phyloP scores from a whole-genome alignment of 2,888 invertebrate genomes.

The Parascotia fuliginaria region DNA sequence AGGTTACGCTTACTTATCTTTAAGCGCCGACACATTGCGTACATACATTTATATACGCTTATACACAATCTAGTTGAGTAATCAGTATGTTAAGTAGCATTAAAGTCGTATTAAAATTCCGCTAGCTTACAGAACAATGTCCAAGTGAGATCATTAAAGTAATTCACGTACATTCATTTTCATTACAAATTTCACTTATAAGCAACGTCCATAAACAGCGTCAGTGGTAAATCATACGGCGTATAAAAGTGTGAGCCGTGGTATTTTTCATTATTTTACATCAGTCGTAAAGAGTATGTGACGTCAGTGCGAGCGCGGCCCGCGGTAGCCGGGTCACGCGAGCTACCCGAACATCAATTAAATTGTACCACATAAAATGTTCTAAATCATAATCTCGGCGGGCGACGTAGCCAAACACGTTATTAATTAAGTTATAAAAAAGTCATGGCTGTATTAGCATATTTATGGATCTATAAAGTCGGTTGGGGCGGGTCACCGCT shows the following conservation, averaged over 20 bases:
- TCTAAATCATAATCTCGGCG: slow-evolving; percentile 78
- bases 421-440: slow-evolving; percentile 85
- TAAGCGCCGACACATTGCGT: too few relatives aligned
- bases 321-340: slow-evolving; percentile 64
- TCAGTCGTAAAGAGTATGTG: slow-evolving; percentile 77
- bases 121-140: neutral
- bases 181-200: slow-evolving; percentile 50
- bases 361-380: slow-evolving; percentile 77
- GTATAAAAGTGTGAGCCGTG: slow-evolving; percentile 49
- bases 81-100: too few relatives aligned
- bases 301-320: slow-evolving; percentile 33
- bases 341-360: slow-evolving; percentile 71
- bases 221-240: slow-evolving; percentile 72
- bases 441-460: slow-evolving; percentile 82
- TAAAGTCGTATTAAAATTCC: too few relatives aligned
- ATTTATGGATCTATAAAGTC: slow-evolving; percentile 75
- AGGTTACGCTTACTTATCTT: too few relatives aligned
- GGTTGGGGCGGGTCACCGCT: slow-evolving; percentile 36
- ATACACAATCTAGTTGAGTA: too few relatives aligned
- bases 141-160: neutral
- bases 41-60: too few relatives aligned
- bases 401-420: slow-evolving; percentile 64
- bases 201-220: slow-evolving; percentile 56
- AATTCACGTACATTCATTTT: slow-evolving; percentile 32
- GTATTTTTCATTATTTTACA: slow-evolving; percentile 82